Conservation (phyloP, 2,888 invertebrate genomes). For the Drosophila conformis region DNA sequence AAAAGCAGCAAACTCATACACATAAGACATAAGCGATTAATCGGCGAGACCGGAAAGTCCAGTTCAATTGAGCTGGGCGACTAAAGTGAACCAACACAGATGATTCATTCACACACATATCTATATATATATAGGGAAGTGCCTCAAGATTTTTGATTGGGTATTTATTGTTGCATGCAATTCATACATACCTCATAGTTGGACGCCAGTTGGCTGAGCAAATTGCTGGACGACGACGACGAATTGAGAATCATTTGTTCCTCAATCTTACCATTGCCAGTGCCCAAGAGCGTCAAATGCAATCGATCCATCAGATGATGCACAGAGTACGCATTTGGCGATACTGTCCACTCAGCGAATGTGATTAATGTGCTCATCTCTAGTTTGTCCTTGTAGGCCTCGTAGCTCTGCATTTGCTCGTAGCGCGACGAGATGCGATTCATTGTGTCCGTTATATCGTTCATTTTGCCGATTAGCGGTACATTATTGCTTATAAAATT, state of each 20-base stretch:
- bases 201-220: slow-evolving; percentile 66
- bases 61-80: slow-evolving; percentile 53
- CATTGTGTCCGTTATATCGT: slow-evolving; percentile 88
- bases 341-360: slow-evolving; percentile 90
- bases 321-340: slow-evolving; percentile 88
- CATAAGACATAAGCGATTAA: slow-evolving; percentile 22
- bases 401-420: slow-evolving; percentile 87
- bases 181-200: slow-evolving; percentile 77
- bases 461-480: slow-evolving; percentile 87
- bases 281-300: slow-evolving; percentile 86
- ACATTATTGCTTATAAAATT: slow-evolving; percentile 83
- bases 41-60: slow-evolving; percentile 58
- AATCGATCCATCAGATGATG: slow-evolving; percentile 89
- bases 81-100: slow-evolving; percentile 28
- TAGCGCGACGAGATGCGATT: slow-evolving; percentile 87
- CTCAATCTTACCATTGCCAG: slow-evolving; percentile 78
- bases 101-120: slow-evolving; percentile 25
- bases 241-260: slow-evolving; percentile 53
- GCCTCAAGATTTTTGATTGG: slow-evolving; percentile 27
- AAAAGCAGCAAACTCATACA: slow-evolving; percentile 11
- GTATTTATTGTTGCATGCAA: slow-evolving; percentile 18
- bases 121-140: slow-evolving; percentile 23
- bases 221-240: slow-evolving; percentile 58
- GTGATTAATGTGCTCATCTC: slow-evolving; percentile 89
- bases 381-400: slow-evolving; percentile 86